Percentiles rank a stretch among this genome's conserved stretches.
phyloP scores from a whole-genome alignment of 2,113 vertebrate species.

The Gulo gulo region DNA sequence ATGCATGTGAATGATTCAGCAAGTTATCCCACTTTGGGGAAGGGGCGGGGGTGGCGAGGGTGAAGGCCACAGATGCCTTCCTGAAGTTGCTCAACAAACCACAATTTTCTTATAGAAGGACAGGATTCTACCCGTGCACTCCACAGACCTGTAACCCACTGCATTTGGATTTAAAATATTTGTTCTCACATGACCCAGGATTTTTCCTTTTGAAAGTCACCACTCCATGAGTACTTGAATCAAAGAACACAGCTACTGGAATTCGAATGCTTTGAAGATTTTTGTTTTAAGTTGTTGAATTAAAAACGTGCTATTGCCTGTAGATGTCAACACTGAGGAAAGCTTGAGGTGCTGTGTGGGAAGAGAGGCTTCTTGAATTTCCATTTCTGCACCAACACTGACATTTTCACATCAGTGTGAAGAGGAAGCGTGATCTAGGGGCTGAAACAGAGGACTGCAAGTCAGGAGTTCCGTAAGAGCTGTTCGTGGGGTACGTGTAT shows the following conservation, averaged over 20 bases:
- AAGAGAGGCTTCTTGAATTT: constrained; percentile 22
- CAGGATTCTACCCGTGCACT: neutral
- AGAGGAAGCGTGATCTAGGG: neutral
- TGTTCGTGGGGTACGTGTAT: neutral
- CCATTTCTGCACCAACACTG: neutral
- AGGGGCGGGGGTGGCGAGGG: neutral
- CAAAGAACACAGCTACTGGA: neutral
- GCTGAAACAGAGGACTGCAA: neutral
- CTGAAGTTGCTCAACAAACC: constrained; percentile 55
- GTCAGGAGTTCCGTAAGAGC: constrained; percentile 13
- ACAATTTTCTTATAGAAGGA: constrained; percentile 25
- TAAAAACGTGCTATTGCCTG: neutral
- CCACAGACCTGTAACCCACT: neutral
- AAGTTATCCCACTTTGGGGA: neutral
- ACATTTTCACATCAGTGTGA: neutral
- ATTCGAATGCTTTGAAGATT: neutral
- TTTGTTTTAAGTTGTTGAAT: neutral
- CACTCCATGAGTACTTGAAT: neutral
- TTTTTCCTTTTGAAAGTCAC: neutral
- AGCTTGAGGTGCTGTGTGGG: neutral
- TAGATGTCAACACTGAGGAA: neutral
- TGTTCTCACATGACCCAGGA: neutral
- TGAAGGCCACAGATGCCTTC: constrained; percentile 14
- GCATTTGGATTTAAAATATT: neutral
- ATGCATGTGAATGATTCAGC: constrained; percentile 49